phyloP scores from a whole-genome alignment of 2,113 vertebrate species.

The Alaudala cheleensis region DNA sequence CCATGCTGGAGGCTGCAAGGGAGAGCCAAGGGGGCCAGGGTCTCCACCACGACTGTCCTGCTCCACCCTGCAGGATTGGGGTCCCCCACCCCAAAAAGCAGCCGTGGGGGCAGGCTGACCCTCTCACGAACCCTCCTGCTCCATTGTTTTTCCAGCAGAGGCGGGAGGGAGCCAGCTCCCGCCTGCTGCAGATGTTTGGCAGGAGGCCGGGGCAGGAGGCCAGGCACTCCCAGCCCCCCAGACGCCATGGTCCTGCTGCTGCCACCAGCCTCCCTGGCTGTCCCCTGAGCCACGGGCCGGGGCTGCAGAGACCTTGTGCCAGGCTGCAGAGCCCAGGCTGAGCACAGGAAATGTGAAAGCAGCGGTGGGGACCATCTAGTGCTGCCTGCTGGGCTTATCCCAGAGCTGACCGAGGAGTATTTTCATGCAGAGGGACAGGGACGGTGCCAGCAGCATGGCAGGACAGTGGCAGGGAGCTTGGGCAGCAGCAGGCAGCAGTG shows the following conservation, averaged over 20 bases:
- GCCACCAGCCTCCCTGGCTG: not conserved
- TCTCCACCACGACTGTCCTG: rapidly evolving
- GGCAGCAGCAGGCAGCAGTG: not conserved
- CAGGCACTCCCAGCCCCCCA: not conserved
- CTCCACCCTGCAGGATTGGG: rapidly evolving
- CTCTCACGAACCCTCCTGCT: not conserved
- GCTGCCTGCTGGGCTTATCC: not conserved
- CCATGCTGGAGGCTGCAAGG: not conserved
- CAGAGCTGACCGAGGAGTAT: not conserved
- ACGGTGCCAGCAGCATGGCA: not conserved
- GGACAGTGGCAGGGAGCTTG: rapidly evolving
- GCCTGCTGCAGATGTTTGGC: slow-evolving; percentile 55
- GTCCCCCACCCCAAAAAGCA: not conserved
- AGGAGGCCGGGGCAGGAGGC: not conserved
- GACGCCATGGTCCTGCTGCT: rapidly evolving
- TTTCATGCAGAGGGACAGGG: not conserved
- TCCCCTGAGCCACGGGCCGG: rapidly evolving
- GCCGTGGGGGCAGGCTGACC: rapidly evolving
- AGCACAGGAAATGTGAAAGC: not conserved
- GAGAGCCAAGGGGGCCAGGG: rapidly evolving
- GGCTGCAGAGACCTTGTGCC: not conserved
- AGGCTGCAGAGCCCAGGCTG: not conserved
- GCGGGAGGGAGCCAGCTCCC: not conserved
- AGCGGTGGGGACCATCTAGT: rapidly evolving
- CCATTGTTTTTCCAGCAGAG: not conserved